A percentile compares a stretch with the other conserved stretches of the same genome.
Conservation (phyloP, 2,888 invertebrate species). For the Geophilus truncorum region DNA sequence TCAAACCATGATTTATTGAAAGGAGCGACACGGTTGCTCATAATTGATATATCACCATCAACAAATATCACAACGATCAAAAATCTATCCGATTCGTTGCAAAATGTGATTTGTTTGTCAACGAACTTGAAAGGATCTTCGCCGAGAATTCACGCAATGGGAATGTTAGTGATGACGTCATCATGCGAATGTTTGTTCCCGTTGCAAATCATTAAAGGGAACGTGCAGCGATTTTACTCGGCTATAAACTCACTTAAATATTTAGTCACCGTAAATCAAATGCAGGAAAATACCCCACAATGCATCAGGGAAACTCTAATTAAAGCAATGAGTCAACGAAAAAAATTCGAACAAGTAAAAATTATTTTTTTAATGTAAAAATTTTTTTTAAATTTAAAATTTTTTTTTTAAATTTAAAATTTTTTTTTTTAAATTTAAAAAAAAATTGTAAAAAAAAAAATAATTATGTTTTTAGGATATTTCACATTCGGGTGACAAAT, state of each 20-base stretch:
- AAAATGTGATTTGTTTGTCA: not conserved
- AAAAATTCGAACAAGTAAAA: not conserved
- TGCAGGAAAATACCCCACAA: not conserved
- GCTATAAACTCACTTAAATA: not conserved
- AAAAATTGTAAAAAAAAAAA: not conserved
- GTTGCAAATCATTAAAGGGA: not conserved
- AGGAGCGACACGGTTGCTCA: not conserved
- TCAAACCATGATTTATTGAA: no score
- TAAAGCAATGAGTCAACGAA: not conserved
- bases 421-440: not conserved
- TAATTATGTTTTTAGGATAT: not conserved
- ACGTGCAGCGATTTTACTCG: not conserved
- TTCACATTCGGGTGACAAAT: not conserved
- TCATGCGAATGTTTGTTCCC: not conserved
- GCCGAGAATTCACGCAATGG: not conserved
- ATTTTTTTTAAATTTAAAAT: not conserved
- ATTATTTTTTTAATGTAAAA: not conserved
- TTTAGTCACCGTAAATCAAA: no score
- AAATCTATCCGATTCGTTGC: not conserved
- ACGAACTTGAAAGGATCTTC: not conserved
- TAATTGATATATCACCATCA: not conserved
- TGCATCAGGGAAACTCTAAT: not conserved
- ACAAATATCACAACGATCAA: not conserved
- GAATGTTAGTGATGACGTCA: not conserved
- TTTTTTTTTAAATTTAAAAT: no score